Base-by-base conservation (phyloP, 2,113 vertebrate species). In the Cranoglanis bouderius region DNA sequence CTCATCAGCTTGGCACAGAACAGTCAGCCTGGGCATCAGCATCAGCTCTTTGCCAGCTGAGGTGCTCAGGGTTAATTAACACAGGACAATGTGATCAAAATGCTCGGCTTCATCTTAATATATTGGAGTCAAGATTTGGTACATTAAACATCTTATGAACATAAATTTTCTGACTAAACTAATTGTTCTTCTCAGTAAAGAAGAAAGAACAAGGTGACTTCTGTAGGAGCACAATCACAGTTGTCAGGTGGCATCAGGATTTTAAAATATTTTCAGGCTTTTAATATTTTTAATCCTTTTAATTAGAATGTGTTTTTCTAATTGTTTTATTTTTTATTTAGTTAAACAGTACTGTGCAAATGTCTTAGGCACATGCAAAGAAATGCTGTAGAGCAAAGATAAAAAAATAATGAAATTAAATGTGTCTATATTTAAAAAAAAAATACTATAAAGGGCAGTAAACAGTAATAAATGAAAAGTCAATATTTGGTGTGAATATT, bases 31-130 rank as follows among this genome's bases (percentile, higher is more conserved):
- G 85, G 59, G 57, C 85, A 89, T 61, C 80, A 82, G 63, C 82
- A 88, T n/a, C 29, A 65, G 67, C 38, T 80, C 59, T 35, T 78
- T 83, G 84, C 49, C 59, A 74, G 77, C 87, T 89, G 32, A 88
- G 72, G 88, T 88, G 65, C 80, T 87, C 82, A 89, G 82, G 55
- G 72, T 91, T 90, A 90, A 91, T 90, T 88, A 89, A 81, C 85
- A 90, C 51, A 67, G 80, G 38, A 89, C 38, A 67, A 19, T 85
- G 53, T 82, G 83, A 82, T 53, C 26, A 85, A 51, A 85, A 53
- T 53, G 14, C 32, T 43, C 6, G 8, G 8, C 35, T 77, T 46
- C 53, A 24, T 55, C 55, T 26, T 12, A 61, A 61, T 43, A 83
- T 83, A 43, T 43, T 29, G 7, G 12, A 61, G 81, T 83, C 81